Base-by-base conservation (phyloP, 2,888 invertebrate species). In the Pandemis heparana region DNA sequence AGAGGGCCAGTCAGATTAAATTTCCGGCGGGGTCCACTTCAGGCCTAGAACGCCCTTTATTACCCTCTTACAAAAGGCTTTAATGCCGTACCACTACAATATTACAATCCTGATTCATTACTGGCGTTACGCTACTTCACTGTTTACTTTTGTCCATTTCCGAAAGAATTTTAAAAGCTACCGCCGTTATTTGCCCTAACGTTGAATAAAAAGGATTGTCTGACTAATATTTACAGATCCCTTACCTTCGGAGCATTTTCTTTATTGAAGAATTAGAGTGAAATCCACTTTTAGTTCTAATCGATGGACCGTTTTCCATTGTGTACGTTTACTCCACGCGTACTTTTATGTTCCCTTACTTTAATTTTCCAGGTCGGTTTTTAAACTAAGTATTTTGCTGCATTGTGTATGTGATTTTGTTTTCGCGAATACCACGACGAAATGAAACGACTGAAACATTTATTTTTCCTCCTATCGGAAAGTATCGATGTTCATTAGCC, bases 21-120 rank as follows among this genome's bases (percentile, higher is more conserved):
- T 94, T 93, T 93, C 94, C 91, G 91, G 84, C 83, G 85, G 82
- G 89, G 91, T 90, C 92, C 92, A 92, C 92, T 92, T 84, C 84
- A 88, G 87, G 83, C 87, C 90, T 88, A 90, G 89, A 87, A 92
- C 87, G 87, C 87, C 89, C 90, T 92, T 92, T 92, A 93, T 92
- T 91, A 90, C 90, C 86, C 87, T 85, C 83, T 89, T 89, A 90
- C 90, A 92, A 92, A 92, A 89, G 90, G 86, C 80, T 83, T 80
- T 81, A 79, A 77, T 79, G 83, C 79, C 83, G 82, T 81, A 85
- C 86, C 83, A 85, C 92, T 92, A 88, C 88, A 89, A 89, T 91
- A 91, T 92, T 89, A 89, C 88, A 89, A 87, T 83, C 84, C 85
- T 87, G 85, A 85, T 87, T 87, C 86, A 85, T 89, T 89, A 86